Evolutionary conservation across 2,113 vertebrate genomes (phyloP).

Genomic region (Malurus melanocephalus): DNA sequence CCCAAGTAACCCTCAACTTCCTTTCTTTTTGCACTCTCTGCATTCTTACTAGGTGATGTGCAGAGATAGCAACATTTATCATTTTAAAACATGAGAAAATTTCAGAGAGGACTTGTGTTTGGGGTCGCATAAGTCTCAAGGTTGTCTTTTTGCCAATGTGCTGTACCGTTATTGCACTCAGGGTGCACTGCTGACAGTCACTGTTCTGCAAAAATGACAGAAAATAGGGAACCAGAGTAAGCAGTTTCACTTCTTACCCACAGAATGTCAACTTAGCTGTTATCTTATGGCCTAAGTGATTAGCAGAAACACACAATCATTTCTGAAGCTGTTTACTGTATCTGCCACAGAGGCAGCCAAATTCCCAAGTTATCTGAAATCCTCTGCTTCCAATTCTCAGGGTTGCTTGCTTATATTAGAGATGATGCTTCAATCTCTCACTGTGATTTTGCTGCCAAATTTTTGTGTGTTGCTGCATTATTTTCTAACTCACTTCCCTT

Average conservation of each 20-base stretch:
- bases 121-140: slow-evolving; percentile 12
- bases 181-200: background rate
- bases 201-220: slow-evolving; percentile 9
- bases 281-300: slow-evolving; percentile 48
- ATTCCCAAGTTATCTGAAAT: slow-evolving; percentile 34
- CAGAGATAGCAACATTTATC: slow-evolving; percentile 29
- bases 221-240: slow-evolving; percentile 37
- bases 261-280: slow-evolving; percentile 16
- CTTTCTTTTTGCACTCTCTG: slow-evolving; percentile 10
- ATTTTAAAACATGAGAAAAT: slow-evolving; percentile 46
- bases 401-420: background rate
- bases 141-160: slow-evolving; percentile 34
- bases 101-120: slow-evolving; percentile 18
- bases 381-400: background rate
- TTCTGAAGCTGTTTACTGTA: slow-evolving; percentile 42
- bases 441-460: slow-evolving; percentile 21
- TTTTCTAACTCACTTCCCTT: slow-evolving; percentile 9
- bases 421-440: background rate
- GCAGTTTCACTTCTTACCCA: slow-evolving; percentile 45
- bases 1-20: background rate
- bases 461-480: slow-evolving; percentile 8
- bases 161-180: background rate
- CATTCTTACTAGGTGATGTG: slow-evolving; percentile 29
- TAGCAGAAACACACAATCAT: slow-evolving; percentile 44
- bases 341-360: slow-evolving; percentile 3